phyloP scores from a whole-genome alignment of 2,888 invertebrate genomes.

The Phorcus lineatus region DNA sequence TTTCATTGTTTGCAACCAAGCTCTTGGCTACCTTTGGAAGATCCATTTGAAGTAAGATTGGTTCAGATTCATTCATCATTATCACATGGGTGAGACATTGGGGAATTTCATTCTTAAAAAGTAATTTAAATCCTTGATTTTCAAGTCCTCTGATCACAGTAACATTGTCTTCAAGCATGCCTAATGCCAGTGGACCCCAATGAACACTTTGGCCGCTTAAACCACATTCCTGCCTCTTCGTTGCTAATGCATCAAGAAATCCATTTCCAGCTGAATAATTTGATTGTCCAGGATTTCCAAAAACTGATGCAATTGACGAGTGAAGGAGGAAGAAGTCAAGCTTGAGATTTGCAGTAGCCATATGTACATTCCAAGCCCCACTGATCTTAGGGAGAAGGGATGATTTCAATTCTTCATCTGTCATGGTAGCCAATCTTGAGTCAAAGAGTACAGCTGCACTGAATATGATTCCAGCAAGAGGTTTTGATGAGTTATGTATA shows the following conservation, averaged over 20 bases:
- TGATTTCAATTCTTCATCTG: conserved; percentile 40
- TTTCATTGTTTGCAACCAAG: not conserved
- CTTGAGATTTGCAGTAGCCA: conserved; percentile 40
- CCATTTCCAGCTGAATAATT: conserved; percentile 63
- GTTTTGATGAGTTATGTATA: conserved; percentile 20
- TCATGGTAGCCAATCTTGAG: conserved; percentile 40
- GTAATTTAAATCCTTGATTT: conserved; percentile 33
- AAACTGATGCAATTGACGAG: conserved; percentile 58
- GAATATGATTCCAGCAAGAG: conserved; percentile 58
- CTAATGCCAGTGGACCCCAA: conserved; percentile 61
- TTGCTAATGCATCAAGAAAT: conserved; percentile 59
- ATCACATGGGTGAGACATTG: conserved; percentile 46
- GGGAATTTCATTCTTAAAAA: conserved; percentile 4
- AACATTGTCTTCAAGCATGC: conserved; percentile 42
- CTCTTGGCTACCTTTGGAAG: not conserved
- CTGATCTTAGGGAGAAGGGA: conserved; percentile 55
- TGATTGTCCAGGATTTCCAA: conserved; percentile 60
- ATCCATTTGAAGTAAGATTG: conserved; percentile 36
- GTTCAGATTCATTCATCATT: conserved; percentile 40
- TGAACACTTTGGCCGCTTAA: conserved; percentile 57
- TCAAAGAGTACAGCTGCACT: conserved; percentile 56
- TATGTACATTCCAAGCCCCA: conserved; percentile 62
- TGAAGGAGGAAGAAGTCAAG: conserved; percentile 62
- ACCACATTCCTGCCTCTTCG: conserved; percentile 47
- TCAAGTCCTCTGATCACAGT: conserved; percentile 23